Evolutionary conservation across 2,888 invertebrate species (phyloP), one percentile per base, ranked within the genome.

Genomic region (Heliconius aoede): DNA sequence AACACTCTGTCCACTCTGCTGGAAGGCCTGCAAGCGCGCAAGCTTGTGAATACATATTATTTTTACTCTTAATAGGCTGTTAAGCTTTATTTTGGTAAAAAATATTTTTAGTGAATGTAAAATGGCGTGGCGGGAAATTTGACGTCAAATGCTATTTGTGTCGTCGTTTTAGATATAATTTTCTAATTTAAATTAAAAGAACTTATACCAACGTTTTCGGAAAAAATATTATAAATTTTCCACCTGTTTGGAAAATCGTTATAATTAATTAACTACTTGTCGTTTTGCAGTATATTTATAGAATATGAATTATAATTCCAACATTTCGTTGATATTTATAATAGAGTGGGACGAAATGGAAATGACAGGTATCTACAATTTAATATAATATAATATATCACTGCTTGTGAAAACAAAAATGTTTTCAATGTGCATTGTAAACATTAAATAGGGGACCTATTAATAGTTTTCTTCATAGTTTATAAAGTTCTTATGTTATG

Each of bases 1-100:
- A 91, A 90, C 84, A 82, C 85, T 79, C 83, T 81, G 74, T 78
- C 74, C 78, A 80, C 81, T 74, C 80, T 69, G 71, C 74, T 77
- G 78, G 76, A 77, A 78, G 72, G 65, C 72, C 69, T 73, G 76
- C 64, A 46, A 74, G 58, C 64, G 72, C 74, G 76, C 55, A 30
- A 71, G 46, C 64, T 77, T 72, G 72, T 77, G 77, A 74, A 77
- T 77, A 77, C 72, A 65, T 78, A 71, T 76, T 72, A 73, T 78
- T 69, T 76, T 40, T 68, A 68, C 40, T 58, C 58, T 69, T 55
- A 68, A 77, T 73, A 55, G 73, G 30, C 40, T 72, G 40, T 24
- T 32, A 60, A 24, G 36, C n/a, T 55, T 72, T 61, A 75, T 74
- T 77, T 77, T 68, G 61, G 72, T 60, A 36, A 28, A 30, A 21